phyloP scores from a whole-genome alignment of 2,797 vertebrate genomes.

The Tapirus indicus region DNA sequence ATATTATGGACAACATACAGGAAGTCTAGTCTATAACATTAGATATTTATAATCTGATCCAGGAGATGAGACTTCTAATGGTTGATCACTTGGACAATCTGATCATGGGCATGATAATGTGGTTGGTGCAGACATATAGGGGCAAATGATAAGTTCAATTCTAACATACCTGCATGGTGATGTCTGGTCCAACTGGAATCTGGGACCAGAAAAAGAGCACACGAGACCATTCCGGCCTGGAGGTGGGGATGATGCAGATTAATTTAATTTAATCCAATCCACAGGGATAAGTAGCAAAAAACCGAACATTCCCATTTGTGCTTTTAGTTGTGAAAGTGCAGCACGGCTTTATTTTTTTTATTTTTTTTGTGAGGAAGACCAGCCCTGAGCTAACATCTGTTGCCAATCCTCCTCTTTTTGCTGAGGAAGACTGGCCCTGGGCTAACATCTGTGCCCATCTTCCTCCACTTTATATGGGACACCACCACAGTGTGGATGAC shows the following conservation, averaged over 20 bases:
- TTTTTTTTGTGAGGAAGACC: too few relatives aligned
- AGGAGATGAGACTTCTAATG: neutral
- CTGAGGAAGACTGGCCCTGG: too few relatives aligned
- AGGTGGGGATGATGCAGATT: neutral
- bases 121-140: neutral
- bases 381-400: too few relatives aligned
- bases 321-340: neutral
- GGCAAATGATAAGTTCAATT: neutral
- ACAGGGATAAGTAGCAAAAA: neutral
- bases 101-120: too few relatives aligned
- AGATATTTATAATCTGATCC: neutral
- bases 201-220: neutral
- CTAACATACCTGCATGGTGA: neutral
- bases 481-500: too few relatives aligned
- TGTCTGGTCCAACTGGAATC: neutral
- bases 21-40: neutral
- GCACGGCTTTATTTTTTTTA: neutral
- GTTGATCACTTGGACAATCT: neutral
- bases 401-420: too few relatives aligned
- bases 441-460: too few relatives aligned
- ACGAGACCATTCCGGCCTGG: neutral
- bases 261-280: neutral
- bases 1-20: too few relatives aligned
- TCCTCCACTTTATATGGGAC: too few relatives aligned
- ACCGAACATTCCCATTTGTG: neutral